These are phyloP conservation scores for Nymphalis polychloros DNA, from an alignment of 2,888 invertebrate species.

Conservation along the genomic window DNA sequence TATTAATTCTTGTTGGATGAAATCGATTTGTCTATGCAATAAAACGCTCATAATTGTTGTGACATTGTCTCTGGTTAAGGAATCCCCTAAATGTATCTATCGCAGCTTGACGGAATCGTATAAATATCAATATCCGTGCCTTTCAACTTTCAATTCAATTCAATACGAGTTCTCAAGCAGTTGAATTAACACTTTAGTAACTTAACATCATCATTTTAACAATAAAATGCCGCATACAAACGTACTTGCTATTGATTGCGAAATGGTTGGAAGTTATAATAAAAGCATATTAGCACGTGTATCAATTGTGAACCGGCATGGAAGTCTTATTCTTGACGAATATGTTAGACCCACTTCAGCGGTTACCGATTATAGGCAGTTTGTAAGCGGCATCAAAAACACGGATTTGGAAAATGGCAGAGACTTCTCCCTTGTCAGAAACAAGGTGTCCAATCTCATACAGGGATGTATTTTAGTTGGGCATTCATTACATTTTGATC, in stretches of 20 bases:
- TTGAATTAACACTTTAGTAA: too few species aligned
- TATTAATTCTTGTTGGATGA: too few species aligned
- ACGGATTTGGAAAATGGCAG: slow-evolving; percentile 18
- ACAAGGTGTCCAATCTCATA: slow-evolving; percentile 19
- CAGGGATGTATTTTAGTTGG: slow-evolving; percentile 30
- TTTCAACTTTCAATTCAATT: too few species aligned
- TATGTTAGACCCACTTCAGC: slow-evolving; percentile 33
- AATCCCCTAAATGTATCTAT: too few species aligned
- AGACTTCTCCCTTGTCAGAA: slow-evolving; percentile 18
- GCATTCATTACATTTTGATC: slow-evolving; percentile 33
- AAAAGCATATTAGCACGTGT: slow-evolving; percentile 34
- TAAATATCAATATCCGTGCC: too few species aligned
- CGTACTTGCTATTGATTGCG: slow-evolving; percentile 34
- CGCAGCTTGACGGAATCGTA: too few species aligned
- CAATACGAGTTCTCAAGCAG: too few species aligned
- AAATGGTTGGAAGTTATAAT: slow-evolving; percentile 35
- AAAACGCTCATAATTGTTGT: too few species aligned
- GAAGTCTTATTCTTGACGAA: slow-evolving; percentile 24
- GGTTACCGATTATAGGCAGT: slow-evolving; percentile 33
- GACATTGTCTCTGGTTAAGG: too few species aligned
- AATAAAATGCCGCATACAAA: neutral
- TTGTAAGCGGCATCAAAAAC: slow-evolving; percentile 25
- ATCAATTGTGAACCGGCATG: slow-evolving; percentile 28
- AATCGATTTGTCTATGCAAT: too few species aligned
- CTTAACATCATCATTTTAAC: too few species aligned